These are phyloP conservation scores for Halichoeres trimaculatus DNA, from an alignment of 2,113 vertebrate species.

Conservation along the genomic window DNA sequence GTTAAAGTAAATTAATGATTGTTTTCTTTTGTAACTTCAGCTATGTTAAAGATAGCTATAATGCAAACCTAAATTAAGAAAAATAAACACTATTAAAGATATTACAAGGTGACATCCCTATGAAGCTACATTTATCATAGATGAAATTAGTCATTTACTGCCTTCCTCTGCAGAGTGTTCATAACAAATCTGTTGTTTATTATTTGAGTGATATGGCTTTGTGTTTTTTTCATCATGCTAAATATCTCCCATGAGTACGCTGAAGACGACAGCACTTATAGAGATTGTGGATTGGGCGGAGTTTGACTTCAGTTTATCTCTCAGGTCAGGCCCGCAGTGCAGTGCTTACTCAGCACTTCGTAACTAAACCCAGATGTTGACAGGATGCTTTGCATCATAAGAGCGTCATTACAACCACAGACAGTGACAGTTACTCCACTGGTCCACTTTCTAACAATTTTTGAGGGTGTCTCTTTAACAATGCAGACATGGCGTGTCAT, in stretches of 20 bases:
- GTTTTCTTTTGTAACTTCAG: no score
- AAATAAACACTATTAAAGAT: no score
- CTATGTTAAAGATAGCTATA: no score
- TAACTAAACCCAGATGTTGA: conserved; percentile 36
- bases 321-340: conserved; percentile 1
- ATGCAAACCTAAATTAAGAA: no score
- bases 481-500: neutral
- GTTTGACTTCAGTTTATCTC: conserved; percentile 2
- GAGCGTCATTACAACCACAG: conserved; percentile 9
- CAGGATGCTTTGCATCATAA: neutral
- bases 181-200: neutral
- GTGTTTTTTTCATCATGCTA: neutral
- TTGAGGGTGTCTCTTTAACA: conserved; percentile 11
- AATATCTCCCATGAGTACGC: neutral
- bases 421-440: conserved; percentile 18
- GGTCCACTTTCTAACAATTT: neutral
- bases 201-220: neutral
- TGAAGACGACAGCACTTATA: neutral
- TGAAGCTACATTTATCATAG: no score
- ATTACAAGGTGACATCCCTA: no score
- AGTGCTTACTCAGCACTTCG: conserved; percentile 19
- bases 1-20: no score
- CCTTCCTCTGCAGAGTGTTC: no score
- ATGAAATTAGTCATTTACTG: neutral
- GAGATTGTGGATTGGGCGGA: neutral